Conservation (phyloP, 2,797 vertebrate species). For the Chelon auratus region DNA sequence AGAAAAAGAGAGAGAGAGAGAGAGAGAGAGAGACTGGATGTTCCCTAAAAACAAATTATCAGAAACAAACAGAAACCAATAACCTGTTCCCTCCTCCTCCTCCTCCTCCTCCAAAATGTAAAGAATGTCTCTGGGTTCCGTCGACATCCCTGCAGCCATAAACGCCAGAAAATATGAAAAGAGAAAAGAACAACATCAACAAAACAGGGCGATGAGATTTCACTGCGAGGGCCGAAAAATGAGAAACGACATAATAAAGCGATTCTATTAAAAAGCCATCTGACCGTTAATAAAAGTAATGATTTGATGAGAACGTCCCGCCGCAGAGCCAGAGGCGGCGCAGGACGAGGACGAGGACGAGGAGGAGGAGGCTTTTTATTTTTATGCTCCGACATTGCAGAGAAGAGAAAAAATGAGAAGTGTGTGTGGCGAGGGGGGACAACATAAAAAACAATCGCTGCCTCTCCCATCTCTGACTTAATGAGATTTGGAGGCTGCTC, state of each 20-base stretch:
- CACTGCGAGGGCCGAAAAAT: slow-evolving; percentile 66
- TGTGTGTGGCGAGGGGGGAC: slow-evolving; percentile 1
- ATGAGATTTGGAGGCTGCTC: slow-evolving; percentile 72
- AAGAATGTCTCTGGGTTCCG: slow-evolving; percentile 32
- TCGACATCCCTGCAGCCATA: slow-evolving; percentile 58
- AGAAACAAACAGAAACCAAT: slow-evolving; percentile 73
- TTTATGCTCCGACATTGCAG: slow-evolving; percentile 68
- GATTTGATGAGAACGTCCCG: slow-evolving; percentile 80
- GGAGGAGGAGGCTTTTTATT: slow-evolving; percentile 68
- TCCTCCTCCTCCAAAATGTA: slow-evolving; percentile 41
- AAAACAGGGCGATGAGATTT: slow-evolving; percentile 64
- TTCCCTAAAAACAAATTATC: slow-evolving; percentile 70
- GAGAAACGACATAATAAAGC: slow-evolving; percentile 84
- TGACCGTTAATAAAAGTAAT: slow-evolving; percentile 87
- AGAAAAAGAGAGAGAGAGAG: background rate
- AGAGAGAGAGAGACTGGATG: slow-evolving; percentile 38
- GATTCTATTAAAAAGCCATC: slow-evolving; percentile 88
- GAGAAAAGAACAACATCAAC: slow-evolving; percentile 70
- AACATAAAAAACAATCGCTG: slow-evolving; percentile 78
- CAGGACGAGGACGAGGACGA: background rate
- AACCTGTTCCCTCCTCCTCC: slow-evolving; percentile 34
- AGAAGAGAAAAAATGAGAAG: slow-evolving; percentile 47
- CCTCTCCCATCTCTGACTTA: slow-evolving; percentile 73
- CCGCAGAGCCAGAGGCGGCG: slow-evolving; percentile 70
- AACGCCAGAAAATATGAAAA: slow-evolving; percentile 71